Base-by-base conservation (phyloP, 2,888 invertebrate species). In the Orthonevra nobilis region DNA sequence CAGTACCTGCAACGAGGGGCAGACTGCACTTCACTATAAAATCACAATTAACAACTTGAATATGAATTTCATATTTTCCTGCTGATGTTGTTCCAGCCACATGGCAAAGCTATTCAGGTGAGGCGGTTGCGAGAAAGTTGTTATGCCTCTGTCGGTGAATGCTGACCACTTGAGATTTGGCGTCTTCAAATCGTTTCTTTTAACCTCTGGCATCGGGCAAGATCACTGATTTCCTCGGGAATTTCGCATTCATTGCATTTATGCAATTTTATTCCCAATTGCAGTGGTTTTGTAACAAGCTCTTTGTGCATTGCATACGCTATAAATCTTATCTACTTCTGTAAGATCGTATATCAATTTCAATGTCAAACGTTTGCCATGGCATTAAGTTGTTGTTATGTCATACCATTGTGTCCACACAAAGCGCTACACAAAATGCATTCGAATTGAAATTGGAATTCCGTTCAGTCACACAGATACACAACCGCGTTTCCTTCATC, bases 111-210 rank as follows among this genome's bases (percentile, higher is more conserved):
- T 36, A 34, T 66, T 44, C 42, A 30, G 23, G 14, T 4, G 23
- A 44, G 32, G 56, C 50, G 40, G 56, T 58, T 74, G n/a, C 46
- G 74, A 74, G 74, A 74, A 74, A 74, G 74, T 74, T 68, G 66
- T 58, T 48, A 34, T 9, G n/a, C 15, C 28, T 26, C 38, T 36
- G 23, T 26, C 30, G 32, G 66, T 66, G 66, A 64, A 60, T 73
- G 66, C 52, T 73, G 52, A 58, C 52, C 30, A 54, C 60, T 66
- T 44, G 38, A n/a, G n/a, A 46, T 52, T 74, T 66, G 52, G 30
- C 52, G 58, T 50, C 63, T 63, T 34, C 42, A 32, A 54, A 58
- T 40, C 54, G 52, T 61, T 30, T 52, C 44, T 64, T 40, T 63
- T 66, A 74, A 66, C 66, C 66, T 54, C 63, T 40, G 48, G 28